Percentiles rank a stretch among this genome's conserved stretches.
Evolutionary conservation across 2,797 vertebrate species (phyloP).

Genomic region (Glyptemys insculpta): DNA sequence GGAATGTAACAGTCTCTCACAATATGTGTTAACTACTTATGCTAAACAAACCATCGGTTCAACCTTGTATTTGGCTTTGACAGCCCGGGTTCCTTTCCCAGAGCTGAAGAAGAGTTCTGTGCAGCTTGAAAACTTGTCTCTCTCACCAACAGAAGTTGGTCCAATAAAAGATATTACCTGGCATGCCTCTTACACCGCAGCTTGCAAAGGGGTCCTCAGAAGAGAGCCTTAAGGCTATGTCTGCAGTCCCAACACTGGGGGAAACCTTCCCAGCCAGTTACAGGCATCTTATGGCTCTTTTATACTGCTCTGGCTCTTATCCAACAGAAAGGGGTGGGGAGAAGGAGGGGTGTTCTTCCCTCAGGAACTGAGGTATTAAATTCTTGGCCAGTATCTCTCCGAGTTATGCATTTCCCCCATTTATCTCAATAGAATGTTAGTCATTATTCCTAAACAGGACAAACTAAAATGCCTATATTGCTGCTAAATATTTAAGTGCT

Average conservation of each 20-base stretch:
- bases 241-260: too few relatives aligned
- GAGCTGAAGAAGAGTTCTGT: too few relatives aligned
- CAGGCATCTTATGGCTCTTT: not conserved
- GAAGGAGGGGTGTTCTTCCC: not conserved
- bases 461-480: not conserved
- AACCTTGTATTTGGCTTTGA: too few relatives aligned
- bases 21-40: too few relatives aligned
- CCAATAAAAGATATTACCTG: too few relatives aligned
- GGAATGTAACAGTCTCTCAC: too few relatives aligned
- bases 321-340: not conserved
- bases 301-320: not conserved
- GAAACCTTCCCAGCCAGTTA: not conserved
- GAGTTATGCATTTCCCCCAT: too few relatives aligned
- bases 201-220: not conserved
- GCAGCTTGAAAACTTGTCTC: too few relatives aligned
- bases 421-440: not conserved
- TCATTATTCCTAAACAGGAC: not conserved
- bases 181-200: not conserved
- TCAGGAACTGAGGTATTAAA: not conserved
- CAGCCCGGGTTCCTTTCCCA: too few relatives aligned
- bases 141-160: too few relatives aligned
- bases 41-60: too few relatives aligned
- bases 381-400: not conserved
- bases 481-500: not conserved
- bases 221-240: not conserved